Conservation (phyloP, 2,113 vertebrate species). For the Otolemur garnettii region DNA sequence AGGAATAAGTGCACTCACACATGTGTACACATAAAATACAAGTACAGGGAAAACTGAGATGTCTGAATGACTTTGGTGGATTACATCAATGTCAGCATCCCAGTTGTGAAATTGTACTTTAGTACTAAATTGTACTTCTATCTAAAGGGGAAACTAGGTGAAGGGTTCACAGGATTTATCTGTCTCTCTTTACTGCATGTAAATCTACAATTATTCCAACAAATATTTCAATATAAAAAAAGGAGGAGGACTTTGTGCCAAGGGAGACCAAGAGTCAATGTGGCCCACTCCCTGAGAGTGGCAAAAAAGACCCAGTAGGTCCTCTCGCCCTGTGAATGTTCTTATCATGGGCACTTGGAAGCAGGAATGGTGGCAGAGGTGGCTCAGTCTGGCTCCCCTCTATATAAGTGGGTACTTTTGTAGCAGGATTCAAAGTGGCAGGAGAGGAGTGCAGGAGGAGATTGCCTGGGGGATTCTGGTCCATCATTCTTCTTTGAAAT, state of each 20-base stretch:
- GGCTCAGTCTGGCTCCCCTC: background rate
- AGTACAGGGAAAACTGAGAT: background rate
- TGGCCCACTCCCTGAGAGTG: background rate
- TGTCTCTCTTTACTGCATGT: background rate
- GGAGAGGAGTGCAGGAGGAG: background rate
- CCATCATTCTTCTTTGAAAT: background rate
- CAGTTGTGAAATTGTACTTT: background rate
- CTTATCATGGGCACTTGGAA: background rate
- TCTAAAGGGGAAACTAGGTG: background rate
- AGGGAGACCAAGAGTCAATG: background rate
- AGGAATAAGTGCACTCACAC: background rate
- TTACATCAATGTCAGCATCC: background rate
- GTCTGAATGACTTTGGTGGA: background rate
- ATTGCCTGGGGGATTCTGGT: background rate
- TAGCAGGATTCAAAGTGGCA: background rate
- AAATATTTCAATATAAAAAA: background rate
- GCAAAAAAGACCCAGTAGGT: background rate
- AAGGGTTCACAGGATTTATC: background rate
- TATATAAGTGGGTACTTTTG: background rate
- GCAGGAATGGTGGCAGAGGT: background rate
- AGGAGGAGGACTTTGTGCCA: background rate
- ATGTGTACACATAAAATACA: background rate
- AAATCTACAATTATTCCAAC: constrained; percentile 3
- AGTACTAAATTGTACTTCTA: background rate
- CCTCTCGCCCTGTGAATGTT: background rate